Percentiles rank a stretch among this genome's conserved stretches.
These are phyloP conservation scores for Limanda limanda DNA, from an alignment of 2,113 vertebrate species.

Conservation along the genomic window DNA sequence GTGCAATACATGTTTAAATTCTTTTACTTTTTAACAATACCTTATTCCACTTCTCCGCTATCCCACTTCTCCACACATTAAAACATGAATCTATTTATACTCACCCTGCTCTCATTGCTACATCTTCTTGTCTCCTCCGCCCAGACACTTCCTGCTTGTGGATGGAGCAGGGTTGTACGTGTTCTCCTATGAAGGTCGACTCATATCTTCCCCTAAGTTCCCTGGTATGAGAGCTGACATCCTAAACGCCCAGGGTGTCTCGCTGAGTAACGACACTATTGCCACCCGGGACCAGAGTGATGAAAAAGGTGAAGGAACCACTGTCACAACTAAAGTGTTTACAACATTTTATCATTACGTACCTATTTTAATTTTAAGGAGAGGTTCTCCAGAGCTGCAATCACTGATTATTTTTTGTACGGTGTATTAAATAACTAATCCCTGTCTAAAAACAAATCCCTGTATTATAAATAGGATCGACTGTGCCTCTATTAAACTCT, in stretches of 20 bases:
- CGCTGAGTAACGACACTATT: slow-evolving; percentile 92
- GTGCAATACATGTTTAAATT: slow-evolving; percentile 43
- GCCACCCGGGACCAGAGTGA: slow-evolving; percentile 92
- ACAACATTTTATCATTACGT: background rate
- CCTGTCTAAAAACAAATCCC: too few relatives aligned
- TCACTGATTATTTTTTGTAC: too few relatives aligned
- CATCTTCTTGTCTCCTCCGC: slow-evolving; percentile 11
- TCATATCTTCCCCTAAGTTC: slow-evolving; percentile 92
- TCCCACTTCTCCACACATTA: background rate
- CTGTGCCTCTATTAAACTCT: slow-evolving; percentile 11
- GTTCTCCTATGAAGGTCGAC: slow-evolving; percentile 94
- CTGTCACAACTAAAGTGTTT: background rate
- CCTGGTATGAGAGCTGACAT: slow-evolving; percentile 92
- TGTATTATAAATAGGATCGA: too few relatives aligned
- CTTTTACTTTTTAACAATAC: slow-evolving; percentile 14
- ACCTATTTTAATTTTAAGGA: too few relatives aligned
- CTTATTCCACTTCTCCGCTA: background rate
- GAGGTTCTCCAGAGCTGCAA: too few relatives aligned
- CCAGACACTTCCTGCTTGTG: slow-evolving; percentile 92
- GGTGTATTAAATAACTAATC: too few relatives aligned
- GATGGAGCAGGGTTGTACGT: slow-evolving; percentile 92
- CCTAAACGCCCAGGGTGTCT: slow-evolving; percentile 89
- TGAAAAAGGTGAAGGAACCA: slow-evolving; percentile 85
- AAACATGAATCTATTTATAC: background rate
- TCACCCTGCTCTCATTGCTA: slow-evolving; percentile 9